Percentiles rank a stretch among this genome's conserved stretches.
These are phyloP conservation scores for Oligia fasciuncula DNA, from an alignment of 2,888 invertebrate genomes.

Conservation along the genomic window DNA sequence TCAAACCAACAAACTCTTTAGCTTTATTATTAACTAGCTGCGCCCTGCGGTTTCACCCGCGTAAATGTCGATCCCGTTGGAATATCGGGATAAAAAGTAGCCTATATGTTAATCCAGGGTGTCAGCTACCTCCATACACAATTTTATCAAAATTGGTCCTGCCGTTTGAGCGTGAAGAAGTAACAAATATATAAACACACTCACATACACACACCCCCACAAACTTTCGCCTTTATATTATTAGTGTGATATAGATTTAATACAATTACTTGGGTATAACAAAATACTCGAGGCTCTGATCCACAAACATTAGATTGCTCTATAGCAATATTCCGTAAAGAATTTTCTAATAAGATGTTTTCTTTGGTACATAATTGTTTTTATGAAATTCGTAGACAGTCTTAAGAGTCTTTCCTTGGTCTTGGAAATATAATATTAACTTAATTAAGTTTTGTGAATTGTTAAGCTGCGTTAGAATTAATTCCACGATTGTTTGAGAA, in stretches of 20 bases:
- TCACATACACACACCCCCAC: no score
- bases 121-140: no score
- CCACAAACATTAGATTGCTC: background rate
- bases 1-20: no score
- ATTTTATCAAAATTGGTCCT: no score
- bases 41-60: no score
- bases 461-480: background rate
- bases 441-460: background rate
- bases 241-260: constrained; percentile 14
- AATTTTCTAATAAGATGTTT: constrained; percentile 12
- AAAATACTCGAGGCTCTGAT: background rate
- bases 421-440: background rate
- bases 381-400: background rate
- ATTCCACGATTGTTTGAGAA: background rate
- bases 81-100: no score
- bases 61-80: no score
- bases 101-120: no score
- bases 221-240: no score
- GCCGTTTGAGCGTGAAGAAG: no score
- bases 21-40: no score
- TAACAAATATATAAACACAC: no score
- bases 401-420: background rate
- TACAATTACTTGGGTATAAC: constrained; percentile 10
- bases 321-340: constrained; percentile 9
- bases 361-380: constrained; percentile 2